Conservation (phyloP, 2,113 vertebrate species). For the Sisor rabdophorus region DNA sequence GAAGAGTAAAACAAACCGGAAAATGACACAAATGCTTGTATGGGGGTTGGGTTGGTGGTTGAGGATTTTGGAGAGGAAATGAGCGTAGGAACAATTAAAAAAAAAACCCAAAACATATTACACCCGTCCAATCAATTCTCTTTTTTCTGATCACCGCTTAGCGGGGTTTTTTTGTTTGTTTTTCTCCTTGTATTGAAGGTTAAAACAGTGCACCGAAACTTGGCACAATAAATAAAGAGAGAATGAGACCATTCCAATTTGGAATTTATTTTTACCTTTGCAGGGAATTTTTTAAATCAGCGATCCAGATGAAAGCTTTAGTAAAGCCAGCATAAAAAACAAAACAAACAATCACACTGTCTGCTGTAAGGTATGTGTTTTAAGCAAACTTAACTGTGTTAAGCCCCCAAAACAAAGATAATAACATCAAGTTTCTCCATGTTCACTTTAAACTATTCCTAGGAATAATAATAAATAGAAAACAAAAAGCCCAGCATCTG, state of each 20-base stretch:
- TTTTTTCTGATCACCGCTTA: conserved; percentile 54
- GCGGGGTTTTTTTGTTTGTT: conserved; percentile 50
- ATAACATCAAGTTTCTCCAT: conserved; percentile 95
- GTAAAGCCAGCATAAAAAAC: conserved; percentile 77
- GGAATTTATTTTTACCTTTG: conserved; percentile 93
- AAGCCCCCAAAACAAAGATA: conserved; percentile 69
- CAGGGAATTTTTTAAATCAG: conserved; percentile 94
- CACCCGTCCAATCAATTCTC: conserved; percentile 33
- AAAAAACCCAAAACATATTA: conserved; percentile 29
- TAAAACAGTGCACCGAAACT: conserved; percentile 84
- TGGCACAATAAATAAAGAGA: conserved; percentile 94
- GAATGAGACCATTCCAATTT: conserved; percentile 99
- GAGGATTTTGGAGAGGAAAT: neutral
- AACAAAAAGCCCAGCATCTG: conserved; percentile 90
- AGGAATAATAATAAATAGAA: conserved; percentile 91
- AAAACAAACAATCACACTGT: conserved; percentile 71
- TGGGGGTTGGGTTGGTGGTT: neutral
- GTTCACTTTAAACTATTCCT: conserved; percentile 98
- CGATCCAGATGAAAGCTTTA: conserved; percentile 82
- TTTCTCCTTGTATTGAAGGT: conserved; percentile 58
- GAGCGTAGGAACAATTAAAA: conserved; percentile 60
- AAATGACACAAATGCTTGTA: conserved; percentile 58
- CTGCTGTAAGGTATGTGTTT: conserved; percentile 60
- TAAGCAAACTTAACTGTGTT: conserved; percentile 82
- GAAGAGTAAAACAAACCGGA: conserved; percentile 64